Evolutionary conservation across 1,140 invertebrate species (phyloP).

Genomic region (Drosophila pectinifera): DNA sequence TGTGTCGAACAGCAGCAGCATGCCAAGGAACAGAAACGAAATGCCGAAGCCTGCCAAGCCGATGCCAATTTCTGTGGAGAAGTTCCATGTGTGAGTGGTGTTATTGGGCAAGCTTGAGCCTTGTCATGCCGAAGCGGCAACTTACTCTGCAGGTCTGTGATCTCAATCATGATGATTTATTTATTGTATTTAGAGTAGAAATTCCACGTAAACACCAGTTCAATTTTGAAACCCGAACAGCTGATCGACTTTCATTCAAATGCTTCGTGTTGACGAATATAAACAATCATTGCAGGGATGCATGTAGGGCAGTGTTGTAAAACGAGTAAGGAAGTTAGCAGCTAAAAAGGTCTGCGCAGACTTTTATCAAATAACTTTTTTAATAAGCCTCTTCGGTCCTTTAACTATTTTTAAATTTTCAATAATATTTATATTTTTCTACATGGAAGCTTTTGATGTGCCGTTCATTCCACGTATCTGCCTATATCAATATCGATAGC

Average conservation of each 20-base stretch:
- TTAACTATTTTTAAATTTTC: no score
- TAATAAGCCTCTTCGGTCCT: no score
- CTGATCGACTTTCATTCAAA: constrained; percentile 49
- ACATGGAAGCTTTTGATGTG: no score
- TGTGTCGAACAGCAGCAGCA: constrained; percentile 98
- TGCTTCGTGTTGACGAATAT: constrained; percentile 60
- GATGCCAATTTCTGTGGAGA: constrained; percentile 97
- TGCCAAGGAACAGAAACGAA: constrained; percentile 97
- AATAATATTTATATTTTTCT: no score
- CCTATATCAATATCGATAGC: no score
- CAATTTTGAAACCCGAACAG: constrained; percentile 45
- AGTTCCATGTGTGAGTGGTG: constrained; percentile 12
- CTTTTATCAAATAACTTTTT: no score
- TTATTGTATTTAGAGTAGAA: constrained; percentile 29
- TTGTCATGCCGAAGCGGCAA: neutral
- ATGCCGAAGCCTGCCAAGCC: constrained; percentile 98
- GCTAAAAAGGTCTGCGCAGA: no score
- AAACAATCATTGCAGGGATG: constrained; percentile 64
- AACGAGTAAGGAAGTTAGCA: no score
- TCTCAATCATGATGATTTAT: constrained; percentile 88
- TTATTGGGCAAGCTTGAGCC: constrained; percentile 7
- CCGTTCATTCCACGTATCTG: no score
- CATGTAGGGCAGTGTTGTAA: constrained; percentile 38
- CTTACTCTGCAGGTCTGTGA: constrained; percentile 91
- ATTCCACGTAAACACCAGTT: constrained; percentile 70